A percentile compares a stretch with the other conserved stretches of the same genome.
These are phyloP conservation scores for human (Homo sapiens) DNA, from an alignment of 2,113 vertebrate species.

Conservation along the genomic window GRCh38 chr18:23156001-23156500, in stretches of 20 bases:
- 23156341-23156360: neutral
- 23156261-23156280: neutral
- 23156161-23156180: neutral
- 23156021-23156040: neutral
- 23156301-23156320: too few relatives aligned
- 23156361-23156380: neutral
- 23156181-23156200: neutral
- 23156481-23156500: neutral
- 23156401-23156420: neutral
- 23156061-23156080: neutral
- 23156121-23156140: neutral
- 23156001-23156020: neutral
- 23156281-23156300: neutral
- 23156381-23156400: neutral
- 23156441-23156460: neutral
- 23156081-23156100: neutral
- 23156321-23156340: neutral
- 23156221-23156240: neutral
- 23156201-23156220: neutral
- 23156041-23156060: neutral
- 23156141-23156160: neutral
- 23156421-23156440: neutral
- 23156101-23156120: neutral
- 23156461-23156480: neutral
- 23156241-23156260: neutral